These are phyloP conservation scores for Orius insidiosus DNA, from an alignment of 1,140 invertebrate genomes.

Conservation along the genomic window DNA sequence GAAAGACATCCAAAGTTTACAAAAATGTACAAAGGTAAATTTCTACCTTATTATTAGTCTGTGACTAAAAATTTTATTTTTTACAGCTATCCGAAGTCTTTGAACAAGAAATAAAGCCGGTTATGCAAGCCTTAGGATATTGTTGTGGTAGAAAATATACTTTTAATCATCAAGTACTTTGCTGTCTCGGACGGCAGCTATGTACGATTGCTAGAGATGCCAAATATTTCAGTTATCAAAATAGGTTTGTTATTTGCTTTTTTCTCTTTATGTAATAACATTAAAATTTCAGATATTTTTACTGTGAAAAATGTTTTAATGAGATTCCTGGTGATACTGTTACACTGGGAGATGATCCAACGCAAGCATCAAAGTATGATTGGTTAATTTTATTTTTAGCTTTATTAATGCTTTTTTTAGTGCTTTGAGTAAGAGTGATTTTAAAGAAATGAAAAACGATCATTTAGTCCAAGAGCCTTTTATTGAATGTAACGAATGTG, in stretches of 20 bases:
- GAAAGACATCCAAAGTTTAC: constrained; percentile 94
- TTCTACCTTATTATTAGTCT: too few relatives aligned
- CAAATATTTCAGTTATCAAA: constrained; percentile 96
- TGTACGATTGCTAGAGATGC: constrained; percentile 97
- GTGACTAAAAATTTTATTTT: too few relatives aligned
- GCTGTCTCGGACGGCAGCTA: constrained; percentile 96
- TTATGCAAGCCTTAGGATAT: constrained; percentile 95
- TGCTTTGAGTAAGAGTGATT: constrained; percentile 91
- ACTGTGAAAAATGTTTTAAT: constrained; percentile 99
- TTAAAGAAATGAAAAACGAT: constrained; percentile 97
- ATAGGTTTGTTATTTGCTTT: constrained; percentile 59
- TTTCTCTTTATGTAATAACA: neutral
- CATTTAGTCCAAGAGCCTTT: constrained; percentile 94
- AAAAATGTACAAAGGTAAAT: constrained; percentile 95
- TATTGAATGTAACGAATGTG: constrained; percentile 88
- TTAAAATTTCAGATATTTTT: constrained; percentile 70
- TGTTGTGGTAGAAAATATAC: constrained; percentile 98
- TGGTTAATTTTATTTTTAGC: constrained; percentile 6
- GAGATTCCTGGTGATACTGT: constrained; percentile 97
- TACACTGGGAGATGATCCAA: constrained; percentile 87
- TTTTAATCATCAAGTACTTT: constrained; percentile 96
- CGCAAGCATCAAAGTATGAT: constrained; percentile 88
- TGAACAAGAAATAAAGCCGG: constrained; percentile 92
- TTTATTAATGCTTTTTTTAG: constrained; percentile 34
- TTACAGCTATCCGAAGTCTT: constrained; percentile 91